Conservation (phyloP, 2,797 vertebrate species). For the Spea hammondii region DNA sequence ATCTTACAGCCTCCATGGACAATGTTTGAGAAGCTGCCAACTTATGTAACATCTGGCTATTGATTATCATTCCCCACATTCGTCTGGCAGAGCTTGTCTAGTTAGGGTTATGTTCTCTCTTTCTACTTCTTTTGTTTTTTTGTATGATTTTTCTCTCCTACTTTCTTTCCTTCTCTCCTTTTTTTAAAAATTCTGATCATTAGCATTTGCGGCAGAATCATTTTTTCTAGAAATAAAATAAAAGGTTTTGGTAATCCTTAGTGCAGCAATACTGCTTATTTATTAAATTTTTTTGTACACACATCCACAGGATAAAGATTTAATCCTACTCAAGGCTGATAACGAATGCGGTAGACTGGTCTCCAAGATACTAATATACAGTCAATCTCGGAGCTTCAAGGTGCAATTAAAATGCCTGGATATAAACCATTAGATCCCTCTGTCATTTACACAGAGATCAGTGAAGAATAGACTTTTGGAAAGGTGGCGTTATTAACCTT, state of each 20-base stretch:
- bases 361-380: neutral
- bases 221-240: neutral
- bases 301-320: neutral
- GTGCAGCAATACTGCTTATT: neutral
- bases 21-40: constrained; percentile 22
- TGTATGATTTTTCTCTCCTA: neutral
- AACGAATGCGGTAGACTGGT: constrained; percentile 10
- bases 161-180: neutral
- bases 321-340: neutral
- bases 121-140: neutral
- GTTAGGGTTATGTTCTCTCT: neutral
- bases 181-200: neutral
- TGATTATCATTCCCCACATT: constrained; percentile 8
- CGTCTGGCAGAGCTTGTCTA: constrained; percentile 1
- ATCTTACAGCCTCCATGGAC: constrained; percentile 27
- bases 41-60: constrained; percentile 37
- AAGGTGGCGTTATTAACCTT: no score
- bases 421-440: neutral
- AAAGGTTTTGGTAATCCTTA: neutral
- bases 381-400: constrained; percentile 6
- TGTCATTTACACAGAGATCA: neutral
- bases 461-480: neutral
- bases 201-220: neutral
- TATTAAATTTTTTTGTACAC: neutral
- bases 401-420: constrained; percentile 18